Conservation (phyloP, 2,888 invertebrate species). For the Pelosia muscerda region DNA sequence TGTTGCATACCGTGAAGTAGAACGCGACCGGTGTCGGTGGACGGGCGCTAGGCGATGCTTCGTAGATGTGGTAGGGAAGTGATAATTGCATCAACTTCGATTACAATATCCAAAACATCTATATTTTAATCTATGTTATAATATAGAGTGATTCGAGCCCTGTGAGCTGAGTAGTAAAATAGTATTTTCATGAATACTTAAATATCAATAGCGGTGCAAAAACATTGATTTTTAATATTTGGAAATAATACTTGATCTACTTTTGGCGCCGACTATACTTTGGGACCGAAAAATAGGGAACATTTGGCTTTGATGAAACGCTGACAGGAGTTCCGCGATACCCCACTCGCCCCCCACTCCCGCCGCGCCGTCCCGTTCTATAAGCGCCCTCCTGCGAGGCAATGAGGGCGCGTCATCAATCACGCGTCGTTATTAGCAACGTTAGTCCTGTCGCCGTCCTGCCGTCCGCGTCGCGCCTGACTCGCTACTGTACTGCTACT, state of each 20-base stretch:
- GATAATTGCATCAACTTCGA: too few relatives aligned
- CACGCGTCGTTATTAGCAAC: conserved; percentile 24
- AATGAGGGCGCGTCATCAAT: conserved; percentile 20
- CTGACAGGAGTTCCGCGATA: conserved; percentile 8
- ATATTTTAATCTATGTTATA: too few relatives aligned
- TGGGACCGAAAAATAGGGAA: conserved; percentile 12
- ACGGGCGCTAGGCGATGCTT: too few relatives aligned
- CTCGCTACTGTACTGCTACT: not conserved
- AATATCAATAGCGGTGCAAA: too few relatives aligned
- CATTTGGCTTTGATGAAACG: conserved; percentile 28
- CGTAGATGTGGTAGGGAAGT: too few relatives aligned
- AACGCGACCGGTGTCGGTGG: too few relatives aligned
- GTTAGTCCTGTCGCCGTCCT: not conserved
- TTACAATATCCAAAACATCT: too few relatives aligned
- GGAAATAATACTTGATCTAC: not conserved
- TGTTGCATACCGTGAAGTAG: too few relatives aligned
- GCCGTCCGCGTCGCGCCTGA: not conserved
- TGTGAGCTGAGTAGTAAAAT: not conserved
- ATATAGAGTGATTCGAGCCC: not conserved
- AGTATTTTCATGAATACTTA: too few relatives aligned
- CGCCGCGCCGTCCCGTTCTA: not conserved
- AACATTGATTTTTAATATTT: not conserved
- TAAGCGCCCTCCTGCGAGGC: not conserved
- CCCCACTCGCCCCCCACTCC: not conserved
- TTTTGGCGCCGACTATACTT: not conserved